Evolutionary conservation across 1,140 invertebrate species (phyloP).

Genomic region (Drosophila baimaii): DNA sequence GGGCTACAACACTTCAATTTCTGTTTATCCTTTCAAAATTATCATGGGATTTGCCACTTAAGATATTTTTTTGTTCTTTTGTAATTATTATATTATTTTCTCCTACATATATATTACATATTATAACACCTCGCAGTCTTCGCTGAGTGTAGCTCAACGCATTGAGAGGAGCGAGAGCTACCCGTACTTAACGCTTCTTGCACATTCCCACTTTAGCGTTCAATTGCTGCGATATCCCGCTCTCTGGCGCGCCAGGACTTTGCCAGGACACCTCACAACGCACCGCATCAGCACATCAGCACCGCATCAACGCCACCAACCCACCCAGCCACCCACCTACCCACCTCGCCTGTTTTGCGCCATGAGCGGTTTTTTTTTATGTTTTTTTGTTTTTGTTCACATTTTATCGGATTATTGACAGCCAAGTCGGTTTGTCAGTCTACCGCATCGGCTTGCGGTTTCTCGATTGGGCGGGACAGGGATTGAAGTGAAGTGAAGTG

Average conservation of each 20-base stretch:
- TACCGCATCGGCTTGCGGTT: constrained; percentile 41
- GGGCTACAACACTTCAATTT: background rate
- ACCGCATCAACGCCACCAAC: background rate
- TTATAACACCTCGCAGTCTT: too few species aligned
- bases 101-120: too few species aligned
- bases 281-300: constrained; percentile 4
- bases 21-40: background rate
- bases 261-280: constrained; percentile 16
- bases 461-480: constrained; percentile 6
- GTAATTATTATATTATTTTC: too few species aligned
- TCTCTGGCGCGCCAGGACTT: constrained; percentile 1
- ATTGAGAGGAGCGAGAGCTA: background rate
- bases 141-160: background rate
- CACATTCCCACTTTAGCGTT: constrained; percentile 69
- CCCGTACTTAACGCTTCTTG: constrained; percentile 66
- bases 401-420: constrained; percentile 79
- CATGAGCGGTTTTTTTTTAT: constrained; percentile 40
- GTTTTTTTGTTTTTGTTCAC: constrained; percentile 50
- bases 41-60: too few species aligned
- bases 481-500: background rate
- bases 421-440: constrained; percentile 59
- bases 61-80: too few species aligned
- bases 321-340: background rate
- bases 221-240: constrained; percentile 58
- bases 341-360: constrained; percentile 9